Evolutionary conservation across 1,140 invertebrate genomes (phyloP), one percentile per base, ranked within the genome.

Genomic region (Oncopeltus fasciatus): DNA sequence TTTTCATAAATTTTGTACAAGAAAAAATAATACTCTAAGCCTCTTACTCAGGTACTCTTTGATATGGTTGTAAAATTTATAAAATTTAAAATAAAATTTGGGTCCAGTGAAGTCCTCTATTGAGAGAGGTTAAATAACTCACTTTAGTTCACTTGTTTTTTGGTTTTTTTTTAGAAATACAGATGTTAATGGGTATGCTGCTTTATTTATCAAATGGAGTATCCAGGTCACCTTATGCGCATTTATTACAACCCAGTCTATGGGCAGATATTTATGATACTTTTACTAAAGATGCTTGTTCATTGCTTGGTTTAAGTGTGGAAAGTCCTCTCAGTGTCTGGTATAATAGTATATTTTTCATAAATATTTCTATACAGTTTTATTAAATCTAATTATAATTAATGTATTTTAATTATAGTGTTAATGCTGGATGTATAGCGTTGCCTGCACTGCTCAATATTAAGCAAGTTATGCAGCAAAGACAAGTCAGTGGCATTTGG

Each of bases 401-500:
- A 47, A 70, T 70, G 47, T 67, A 38, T 38, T 38, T 14, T 38
- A 38, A 59, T 76, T 76, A n/a, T 66, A 87, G 85, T 67, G 86
- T 96, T 63, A 89, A 90, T 72, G 92, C 93, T 57, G 95, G 95
- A 59, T 94, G 91, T 69, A 87, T 85, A 49, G 92, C 95, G 28
- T 76, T 98, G 65, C 95, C 95, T 29, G 92, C 94, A 57, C 77
- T 98, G 62, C 78, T 97, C 31, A 97, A 95, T 74, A 89, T 95
- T 68, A 87, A 92, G 76, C 89, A 97, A 82, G 89, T 92, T 0
- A 97, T 98, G 92, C 85, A 90, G 72, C 91, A 96, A 63, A 80
- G 92, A 70, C 90, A 96, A 77, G 93, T 96, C 21, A 83, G 88
- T 20, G 88, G 88, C 62, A 94, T 96, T 65, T 98, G 93, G 93